These are phyloP conservation scores for Watersipora subatra DNA, from an alignment of 1,140 invertebrate genomes.

Conservation along the genomic window DNA sequence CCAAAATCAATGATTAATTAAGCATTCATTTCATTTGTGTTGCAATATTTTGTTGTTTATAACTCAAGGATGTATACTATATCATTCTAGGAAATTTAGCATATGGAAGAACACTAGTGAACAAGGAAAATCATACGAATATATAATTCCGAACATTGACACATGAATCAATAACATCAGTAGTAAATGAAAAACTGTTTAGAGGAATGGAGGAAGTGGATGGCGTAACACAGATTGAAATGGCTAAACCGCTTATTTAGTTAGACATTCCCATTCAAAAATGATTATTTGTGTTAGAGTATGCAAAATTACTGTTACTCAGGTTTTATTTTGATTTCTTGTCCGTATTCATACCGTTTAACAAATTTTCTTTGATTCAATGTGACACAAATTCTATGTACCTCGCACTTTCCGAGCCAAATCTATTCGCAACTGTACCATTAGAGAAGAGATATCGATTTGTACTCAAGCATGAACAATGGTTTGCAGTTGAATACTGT, in stretches of 20 bases:
- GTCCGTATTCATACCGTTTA: neutral
- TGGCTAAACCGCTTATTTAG: slow-evolving; percentile 6
- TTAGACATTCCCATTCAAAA: slow-evolving; percentile 8
- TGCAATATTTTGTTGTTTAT: neutral
- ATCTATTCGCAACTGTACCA: neutral
- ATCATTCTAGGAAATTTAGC: slow-evolving; percentile 4
- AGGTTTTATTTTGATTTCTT: slow-evolving; percentile 13
- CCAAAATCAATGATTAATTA: neutral
- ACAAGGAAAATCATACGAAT: slow-evolving; percentile 1
- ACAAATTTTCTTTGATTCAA: neutral
- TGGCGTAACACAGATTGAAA: slow-evolving; percentile 9
- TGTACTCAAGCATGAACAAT: neutral
- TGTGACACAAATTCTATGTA: neutral
- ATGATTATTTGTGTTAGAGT: slow-evolving; percentile 10
- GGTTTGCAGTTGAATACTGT: neutral
- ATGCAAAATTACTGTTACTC: slow-evolving; percentile 11
- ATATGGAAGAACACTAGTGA: slow-evolving; percentile 7
- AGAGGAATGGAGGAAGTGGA: neutral
- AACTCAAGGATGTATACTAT: neutral
- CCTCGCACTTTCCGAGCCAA: neutral
- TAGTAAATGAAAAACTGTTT: neutral
- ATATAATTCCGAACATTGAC: neutral
- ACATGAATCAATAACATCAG: neutral
- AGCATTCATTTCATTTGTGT: neutral
- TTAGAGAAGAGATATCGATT: neutral